Evolutionary conservation across 2,888 invertebrate species (phyloP), one percentile per base, ranked within the genome.

Genomic region (Drosophila vallismaia): DNA sequence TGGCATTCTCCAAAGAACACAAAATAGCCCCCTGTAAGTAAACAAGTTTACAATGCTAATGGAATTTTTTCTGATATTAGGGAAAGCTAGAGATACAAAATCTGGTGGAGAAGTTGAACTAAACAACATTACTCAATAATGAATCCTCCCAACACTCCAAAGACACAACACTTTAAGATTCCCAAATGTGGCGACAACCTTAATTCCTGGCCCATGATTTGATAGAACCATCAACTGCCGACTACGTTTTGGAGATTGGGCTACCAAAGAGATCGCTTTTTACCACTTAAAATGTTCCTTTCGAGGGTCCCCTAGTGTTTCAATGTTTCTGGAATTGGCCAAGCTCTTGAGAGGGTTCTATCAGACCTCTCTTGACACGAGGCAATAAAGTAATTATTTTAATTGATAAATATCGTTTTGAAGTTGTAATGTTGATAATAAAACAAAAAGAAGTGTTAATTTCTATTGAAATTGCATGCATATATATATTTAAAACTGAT

Each of bases 11-110:
- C 12, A 33, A 38, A 5, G 40, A 70, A 49, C 67, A 33, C 28
- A 28, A 49, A 44, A 19, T 19, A 19, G 19, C 0, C 19, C 19
- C 19, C 19, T 19, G 19, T 48, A 71, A 82, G 82, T 40, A 79
- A 82, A 74, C 83, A 69, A 69, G 66, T 54, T 73, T 42, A 73
- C 67, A 49, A 10, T 3, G 26, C 1, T 28, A 8, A 56, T 66
- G 67, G 60, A 70, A 77, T 46, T 51, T 82, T 79, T 57, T 36
- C 12, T 0, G 3, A 26, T 19, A 19, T 14, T 26, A 45, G 14
- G 0, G 2, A 42, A 3, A 14, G 4, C 6, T 36, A n/a, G 36
- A 5, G 6, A n/a, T 6, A 6, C 5, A n/a, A 12, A 19, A 19
- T 19, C 19, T 19, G 19, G 19, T 19, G 2, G 19, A 19, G 19